Conservation (phyloP, 1,140 invertebrate genomes). For the Heliconius melpomene region DNA sequence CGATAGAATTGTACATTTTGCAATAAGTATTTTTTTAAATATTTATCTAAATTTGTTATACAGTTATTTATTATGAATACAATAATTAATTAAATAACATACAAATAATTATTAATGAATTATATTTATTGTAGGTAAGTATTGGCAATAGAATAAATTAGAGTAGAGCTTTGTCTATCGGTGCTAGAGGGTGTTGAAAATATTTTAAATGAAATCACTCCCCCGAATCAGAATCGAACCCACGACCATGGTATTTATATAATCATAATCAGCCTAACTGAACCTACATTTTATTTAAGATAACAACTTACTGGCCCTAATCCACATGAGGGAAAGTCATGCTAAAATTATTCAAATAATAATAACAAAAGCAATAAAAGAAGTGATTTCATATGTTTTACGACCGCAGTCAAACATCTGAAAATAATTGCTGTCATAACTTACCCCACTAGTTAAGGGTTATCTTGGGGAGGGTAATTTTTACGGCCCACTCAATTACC, state of each 20-base stretch:
- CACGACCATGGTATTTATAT: background rate
- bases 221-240: too few species aligned
- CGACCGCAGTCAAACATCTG: constrained; percentile 2
- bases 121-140: too few species aligned
- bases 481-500: background rate
- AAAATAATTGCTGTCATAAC: constrained; percentile 10
- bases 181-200: too few species aligned
- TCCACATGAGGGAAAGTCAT: background rate
- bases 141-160: too few species aligned
- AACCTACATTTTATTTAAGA: background rate
- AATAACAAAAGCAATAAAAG: constrained; percentile 9
- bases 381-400: constrained; percentile 11
- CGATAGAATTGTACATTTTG: background rate
- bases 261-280: background rate
- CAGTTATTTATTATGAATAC: too few species aligned
- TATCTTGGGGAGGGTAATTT: background rate
- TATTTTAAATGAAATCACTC: too few species aligned
- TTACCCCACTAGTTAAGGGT: constrained; percentile 13
- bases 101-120: too few species aligned
- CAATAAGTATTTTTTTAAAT: too few species aligned
- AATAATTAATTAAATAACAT: too few species aligned
- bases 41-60: background rate
- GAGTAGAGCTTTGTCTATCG: too few species aligned
- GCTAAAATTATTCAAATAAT: constrained; percentile 8
- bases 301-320: background rate